Evolutionary conservation across 2,113 vertebrate species (phyloP).

Genomic region (Solenodon paradoxus): DNA sequence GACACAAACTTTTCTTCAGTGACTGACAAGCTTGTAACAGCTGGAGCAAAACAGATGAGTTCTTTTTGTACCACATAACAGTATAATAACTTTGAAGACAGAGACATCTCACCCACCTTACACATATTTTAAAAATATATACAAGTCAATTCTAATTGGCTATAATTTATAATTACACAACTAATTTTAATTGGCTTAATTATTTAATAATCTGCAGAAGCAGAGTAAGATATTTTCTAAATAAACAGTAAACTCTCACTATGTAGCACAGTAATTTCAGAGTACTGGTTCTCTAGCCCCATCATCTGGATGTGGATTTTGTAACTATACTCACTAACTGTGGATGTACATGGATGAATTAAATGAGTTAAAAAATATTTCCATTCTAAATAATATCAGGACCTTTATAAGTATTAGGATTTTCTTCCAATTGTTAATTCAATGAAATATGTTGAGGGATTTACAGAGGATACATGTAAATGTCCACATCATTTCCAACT

Average conservation of each 20-base stretch:
- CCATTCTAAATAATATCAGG: background rate
- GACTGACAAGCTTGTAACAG: background rate
- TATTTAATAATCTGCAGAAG: background rate
- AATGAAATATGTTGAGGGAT: background rate
- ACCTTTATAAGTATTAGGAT: background rate
- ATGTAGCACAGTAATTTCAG: background rate
- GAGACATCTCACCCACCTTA: background rate
- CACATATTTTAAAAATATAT: background rate
- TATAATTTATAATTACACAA: background rate
- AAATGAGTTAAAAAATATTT: background rate
- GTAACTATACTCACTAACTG: background rate
- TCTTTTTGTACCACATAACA: background rate
- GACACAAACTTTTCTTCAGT: background rate
- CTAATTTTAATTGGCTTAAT: background rate
- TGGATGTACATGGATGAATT: background rate
- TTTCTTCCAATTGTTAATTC: background rate
- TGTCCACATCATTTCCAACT: background rate
- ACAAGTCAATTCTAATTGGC: background rate
- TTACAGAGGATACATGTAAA: background rate
- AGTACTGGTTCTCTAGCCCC: background rate
- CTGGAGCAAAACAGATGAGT: background rate
- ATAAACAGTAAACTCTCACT: background rate
- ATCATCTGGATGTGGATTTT: background rate
- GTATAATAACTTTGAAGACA: background rate
- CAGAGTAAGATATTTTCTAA: background rate